A percentile compares a stretch with the other conserved stretches of the same genome.
Evolutionary conservation across 2,113 vertebrate genomes (phyloP).

Genomic region (Azemiops feae): DNA sequence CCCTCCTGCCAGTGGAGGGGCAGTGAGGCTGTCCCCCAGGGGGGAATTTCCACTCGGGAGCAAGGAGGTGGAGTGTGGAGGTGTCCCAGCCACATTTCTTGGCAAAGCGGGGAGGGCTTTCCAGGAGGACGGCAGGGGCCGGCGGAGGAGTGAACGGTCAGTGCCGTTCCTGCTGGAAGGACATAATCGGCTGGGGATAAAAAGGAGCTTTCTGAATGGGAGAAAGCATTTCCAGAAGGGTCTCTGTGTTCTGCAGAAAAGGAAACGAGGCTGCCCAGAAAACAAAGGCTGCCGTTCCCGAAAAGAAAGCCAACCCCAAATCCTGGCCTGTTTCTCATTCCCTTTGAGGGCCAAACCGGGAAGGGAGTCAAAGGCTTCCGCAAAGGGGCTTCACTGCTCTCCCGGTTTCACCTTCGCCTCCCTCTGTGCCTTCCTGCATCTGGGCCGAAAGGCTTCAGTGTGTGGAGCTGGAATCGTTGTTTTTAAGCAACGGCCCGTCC

Average conservation of each 20-base stretch:
- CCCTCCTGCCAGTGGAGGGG: not conserved
- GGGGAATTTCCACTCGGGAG: not conserved
- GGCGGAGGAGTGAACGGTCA: constrained; percentile 37
- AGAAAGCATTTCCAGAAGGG: constrained; percentile 35
- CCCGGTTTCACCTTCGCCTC: too few species aligned
- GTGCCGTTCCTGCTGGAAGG: constrained; percentile 9
- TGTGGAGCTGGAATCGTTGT: not conserved
- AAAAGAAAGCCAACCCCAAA: not conserved
- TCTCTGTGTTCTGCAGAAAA: not conserved
- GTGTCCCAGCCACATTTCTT: not conserved
- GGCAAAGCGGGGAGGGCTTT: not conserved
- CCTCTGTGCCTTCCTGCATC: not conserved
- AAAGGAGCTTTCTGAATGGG: constrained; percentile 26
- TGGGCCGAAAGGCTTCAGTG: not conserved
- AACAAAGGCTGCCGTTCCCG: not conserved
- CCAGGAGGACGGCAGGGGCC: not conserved
- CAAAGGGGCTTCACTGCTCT: too few species aligned
- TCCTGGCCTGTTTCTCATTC: not conserved
- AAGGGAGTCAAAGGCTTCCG: not conserved
- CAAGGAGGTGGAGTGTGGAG: too few species aligned
- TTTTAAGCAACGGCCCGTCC: not conserved
- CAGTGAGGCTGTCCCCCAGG: not conserved
- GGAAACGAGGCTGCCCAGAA: constrained; percentile 6
- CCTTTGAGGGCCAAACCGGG: not conserved
- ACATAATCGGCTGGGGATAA: constrained; percentile 1